These are phyloP conservation scores for Nymphicus hollandicus DNA, from an alignment of 2,113 vertebrate genomes.

Conservation along the genomic window DNA sequence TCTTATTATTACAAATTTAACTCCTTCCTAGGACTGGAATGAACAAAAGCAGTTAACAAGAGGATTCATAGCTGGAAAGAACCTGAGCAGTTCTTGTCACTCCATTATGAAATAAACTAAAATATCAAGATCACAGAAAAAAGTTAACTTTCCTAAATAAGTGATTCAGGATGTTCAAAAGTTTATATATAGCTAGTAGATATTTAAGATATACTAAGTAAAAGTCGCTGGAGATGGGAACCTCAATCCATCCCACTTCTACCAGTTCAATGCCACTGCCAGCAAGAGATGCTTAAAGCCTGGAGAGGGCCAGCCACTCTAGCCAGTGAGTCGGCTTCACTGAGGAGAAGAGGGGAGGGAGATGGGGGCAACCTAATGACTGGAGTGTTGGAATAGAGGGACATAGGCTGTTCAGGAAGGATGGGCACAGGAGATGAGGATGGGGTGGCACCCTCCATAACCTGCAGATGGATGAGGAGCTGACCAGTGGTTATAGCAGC, in stretches of 20 bases:
- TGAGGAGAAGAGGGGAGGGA: background rate
- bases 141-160: background rate
- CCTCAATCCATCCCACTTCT: background rate
- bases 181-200: background rate
- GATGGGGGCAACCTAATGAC: background rate
- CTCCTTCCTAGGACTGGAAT: background rate
- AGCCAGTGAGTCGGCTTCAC: background rate
- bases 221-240: background rate
- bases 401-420: background rate
- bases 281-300: background rate
- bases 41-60: background rate
- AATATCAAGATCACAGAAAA: background rate
- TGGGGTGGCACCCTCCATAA: background rate
- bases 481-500: background rate
- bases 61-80: background rate
- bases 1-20: background rate
- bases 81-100: background rate
- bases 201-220: background rate
- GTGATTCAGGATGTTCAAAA: background rate
- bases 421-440: background rate
- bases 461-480: background rate
- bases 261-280: background rate
- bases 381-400: background rate
- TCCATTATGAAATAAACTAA: background rate
- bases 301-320: background rate